A percentile compares a stretch with the other conserved stretches of the same genome.
Evolutionary conservation across 2,888 invertebrate genomes (phyloP).

Genomic region (Drosophila demipolita): DNA sequence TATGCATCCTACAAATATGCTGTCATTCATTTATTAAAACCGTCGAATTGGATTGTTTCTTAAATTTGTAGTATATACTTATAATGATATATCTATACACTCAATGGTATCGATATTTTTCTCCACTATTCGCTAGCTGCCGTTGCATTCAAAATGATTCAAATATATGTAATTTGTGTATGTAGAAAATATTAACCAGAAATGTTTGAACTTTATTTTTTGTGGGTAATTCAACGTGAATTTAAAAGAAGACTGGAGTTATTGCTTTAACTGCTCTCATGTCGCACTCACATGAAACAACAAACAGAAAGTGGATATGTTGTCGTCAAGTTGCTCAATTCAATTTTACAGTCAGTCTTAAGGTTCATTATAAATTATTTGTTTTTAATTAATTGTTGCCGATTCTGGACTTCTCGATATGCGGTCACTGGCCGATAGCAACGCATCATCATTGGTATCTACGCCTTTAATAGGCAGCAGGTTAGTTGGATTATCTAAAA

Average conservation of each 20-base stretch:
- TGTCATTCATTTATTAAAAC: not conserved
- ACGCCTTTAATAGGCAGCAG: constrained; percentile 34
- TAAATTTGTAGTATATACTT: not conserved
- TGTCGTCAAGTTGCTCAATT: constrained; percentile 27
- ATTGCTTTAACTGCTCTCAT: constrained; percentile 22
- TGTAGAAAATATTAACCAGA: constrained; percentile 44
- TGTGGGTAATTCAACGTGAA: constrained; percentile 32
- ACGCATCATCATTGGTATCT: constrained; percentile 29
- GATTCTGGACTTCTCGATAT: constrained; percentile 33
- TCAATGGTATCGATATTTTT: constrained; percentile 3
- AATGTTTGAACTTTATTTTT: constrained; percentile 42
- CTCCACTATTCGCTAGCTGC: not conserved
- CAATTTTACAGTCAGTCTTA: constrained; percentile 50
- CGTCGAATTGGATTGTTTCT: not conserved
- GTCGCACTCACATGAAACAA: constrained; percentile 41
- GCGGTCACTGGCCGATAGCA: constrained; percentile 13
- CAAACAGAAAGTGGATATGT: constrained; percentile 35
- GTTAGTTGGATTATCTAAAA: constrained; percentile 57
- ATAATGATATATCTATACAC: not conserved
- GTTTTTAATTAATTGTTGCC: constrained; percentile 15
- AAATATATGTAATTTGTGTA: constrained; percentile 12
- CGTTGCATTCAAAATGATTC: not conserved
- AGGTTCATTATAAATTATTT: not conserved
- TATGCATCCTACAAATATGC: not conserved
- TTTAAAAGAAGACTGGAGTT: constrained; percentile 36